Percentiles rank a stretch among this genome's conserved stretches.
Evolutionary conservation across 2,888 invertebrate genomes (phyloP).

Genomic region (Cheilosia soror): DNA sequence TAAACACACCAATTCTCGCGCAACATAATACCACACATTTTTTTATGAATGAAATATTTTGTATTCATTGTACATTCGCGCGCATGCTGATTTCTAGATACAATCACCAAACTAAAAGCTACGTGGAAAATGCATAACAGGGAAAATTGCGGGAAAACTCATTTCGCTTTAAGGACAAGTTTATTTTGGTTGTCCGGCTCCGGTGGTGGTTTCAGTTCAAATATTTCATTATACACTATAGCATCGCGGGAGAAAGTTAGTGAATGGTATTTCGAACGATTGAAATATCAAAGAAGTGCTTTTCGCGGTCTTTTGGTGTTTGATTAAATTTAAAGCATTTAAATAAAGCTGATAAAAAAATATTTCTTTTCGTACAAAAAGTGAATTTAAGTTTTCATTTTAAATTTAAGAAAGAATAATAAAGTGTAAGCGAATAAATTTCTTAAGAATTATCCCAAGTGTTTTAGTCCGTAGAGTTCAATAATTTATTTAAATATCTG

Average conservation of each 20-base stretch:
- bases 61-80: conserved; percentile 13
- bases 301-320: conserved; percentile 1
- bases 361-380: no score
- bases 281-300: neutral
- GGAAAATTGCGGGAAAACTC: conserved; percentile 46
- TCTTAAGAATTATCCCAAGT: no score
- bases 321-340: neutral
- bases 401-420: neutral
- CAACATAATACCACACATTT: conserved; percentile 1
- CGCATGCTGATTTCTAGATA: conserved; percentile 29
- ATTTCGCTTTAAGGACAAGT: conserved; percentile 32
- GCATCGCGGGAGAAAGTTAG: conserved; percentile 1
- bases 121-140: conserved; percentile 1
- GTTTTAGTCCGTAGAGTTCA: no score
- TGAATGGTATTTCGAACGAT: neutral
- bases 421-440: no score
- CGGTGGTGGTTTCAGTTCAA: conserved; percentile 13
- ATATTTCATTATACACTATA: conserved; percentile 1
- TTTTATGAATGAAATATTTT: conserved; percentile 31
- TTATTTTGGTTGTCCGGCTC: conserved; percentile 7
- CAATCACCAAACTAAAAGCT: neutral
- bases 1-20: neutral
- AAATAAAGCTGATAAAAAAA: neutral
- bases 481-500: no score
- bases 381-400: neutral